Percentiles rank a stretch among this genome's conserved stretches.
phyloP scores from a whole-genome alignment of 2,888 invertebrate species.

The Limnephilus marmoratus region DNA sequence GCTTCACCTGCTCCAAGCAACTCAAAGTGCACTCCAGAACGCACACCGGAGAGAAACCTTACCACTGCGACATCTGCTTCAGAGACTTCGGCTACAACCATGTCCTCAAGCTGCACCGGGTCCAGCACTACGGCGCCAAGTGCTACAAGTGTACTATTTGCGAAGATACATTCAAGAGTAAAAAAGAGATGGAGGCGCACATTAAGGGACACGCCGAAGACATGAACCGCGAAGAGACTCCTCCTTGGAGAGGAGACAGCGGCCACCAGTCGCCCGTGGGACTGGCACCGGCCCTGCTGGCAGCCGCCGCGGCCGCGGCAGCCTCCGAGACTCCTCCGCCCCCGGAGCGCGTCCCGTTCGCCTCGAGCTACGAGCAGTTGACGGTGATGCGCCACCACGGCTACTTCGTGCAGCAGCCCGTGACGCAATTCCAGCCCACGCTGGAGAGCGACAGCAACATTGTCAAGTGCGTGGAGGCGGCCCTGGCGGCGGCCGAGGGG shows the following conservation, averaged over 20 bases:
- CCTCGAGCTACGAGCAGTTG: constrained; percentile 67
- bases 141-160: constrained; percentile 95
- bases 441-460: constrained; percentile 77
- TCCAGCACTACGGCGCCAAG: constrained; percentile 94
- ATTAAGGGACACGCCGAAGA: constrained; percentile 84
- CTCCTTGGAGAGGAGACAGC: constrained; percentile 74
- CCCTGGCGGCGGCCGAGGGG: constrained; percentile 77
- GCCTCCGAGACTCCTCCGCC: constrained; percentile 70
- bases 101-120: constrained; percentile 91
- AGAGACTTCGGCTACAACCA: constrained; percentile 95
- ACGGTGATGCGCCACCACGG: constrained; percentile 67
- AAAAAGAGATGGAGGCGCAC: constrained; percentile 93
- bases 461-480: constrained; percentile 81
- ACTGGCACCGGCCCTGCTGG: constrained; percentile 75
- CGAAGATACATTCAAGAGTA: constrained; percentile 92
- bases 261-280: constrained; percentile 75
- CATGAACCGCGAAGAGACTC: constrained; percentile 71
- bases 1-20: constrained; percentile 94
- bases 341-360: constrained; percentile 65
- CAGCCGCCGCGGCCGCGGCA: constrained; percentile 76
- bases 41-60: constrained; percentile 94
- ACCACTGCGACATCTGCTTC: constrained; percentile 93
- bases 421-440: constrained; percentile 71
- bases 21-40: constrained; percentile 94
- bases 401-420: constrained; percentile 70